Conservation (phyloP, 2,797 vertebrate genomes). For the Monodelphis domestica region DNA sequence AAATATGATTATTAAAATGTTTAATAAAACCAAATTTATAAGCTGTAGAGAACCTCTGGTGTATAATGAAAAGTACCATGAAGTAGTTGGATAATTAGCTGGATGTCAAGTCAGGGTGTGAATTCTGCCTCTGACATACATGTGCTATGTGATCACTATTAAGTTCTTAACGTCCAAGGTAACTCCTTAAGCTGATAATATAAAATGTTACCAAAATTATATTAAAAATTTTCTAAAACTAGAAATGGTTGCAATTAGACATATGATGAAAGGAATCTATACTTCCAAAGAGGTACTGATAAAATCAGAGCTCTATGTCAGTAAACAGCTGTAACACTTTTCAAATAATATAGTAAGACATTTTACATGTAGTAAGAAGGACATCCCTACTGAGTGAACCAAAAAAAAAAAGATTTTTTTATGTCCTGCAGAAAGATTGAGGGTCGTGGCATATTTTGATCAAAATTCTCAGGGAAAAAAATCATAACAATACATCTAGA, state of each 20-base stretch:
- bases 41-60: background rate
- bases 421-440: background rate
- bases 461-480: conserved; percentile 41
- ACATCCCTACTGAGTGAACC: conserved; percentile 40
- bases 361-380: conserved; percentile 41
- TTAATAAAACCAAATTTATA: background rate
- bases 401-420: conserved; percentile 34
- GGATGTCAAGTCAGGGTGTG: too few species aligned
- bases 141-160: background rate
- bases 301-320: background rate
- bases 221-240: background rate
- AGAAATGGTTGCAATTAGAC: background rate
- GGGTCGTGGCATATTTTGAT: conserved; percentile 1
- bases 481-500: conserved; percentile 31
- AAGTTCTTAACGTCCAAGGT: background rate
- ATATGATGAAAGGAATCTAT: background rate
- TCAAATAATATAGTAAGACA: background rate
- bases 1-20: background rate
- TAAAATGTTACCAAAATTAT: background rate
- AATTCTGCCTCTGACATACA: background rate
- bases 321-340: background rate
- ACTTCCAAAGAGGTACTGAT: background rate
- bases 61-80: background rate
- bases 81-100: background rate
- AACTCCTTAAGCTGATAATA: background rate